phyloP scores from a whole-genome alignment of 2,888 invertebrate species.

The Eupithecia subfuscata region DNA sequence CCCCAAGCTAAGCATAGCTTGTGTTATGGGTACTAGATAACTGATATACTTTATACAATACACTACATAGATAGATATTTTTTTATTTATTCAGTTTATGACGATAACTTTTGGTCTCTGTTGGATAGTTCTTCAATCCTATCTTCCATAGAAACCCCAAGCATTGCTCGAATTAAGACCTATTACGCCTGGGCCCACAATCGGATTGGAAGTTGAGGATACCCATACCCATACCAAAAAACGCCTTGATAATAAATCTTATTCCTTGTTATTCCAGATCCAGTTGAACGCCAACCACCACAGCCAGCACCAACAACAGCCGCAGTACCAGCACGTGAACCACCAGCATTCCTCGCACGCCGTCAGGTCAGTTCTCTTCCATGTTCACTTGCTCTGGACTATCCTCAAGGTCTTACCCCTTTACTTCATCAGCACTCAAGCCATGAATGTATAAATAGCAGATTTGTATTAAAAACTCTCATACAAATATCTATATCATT shows the following conservation, averaged over 20 bases:
- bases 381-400: neutral
- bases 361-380: slow-evolving; percentile 58
- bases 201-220: too few species aligned
- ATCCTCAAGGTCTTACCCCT: neutral
- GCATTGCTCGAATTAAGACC: too few species aligned
- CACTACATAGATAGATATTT: too few species aligned
- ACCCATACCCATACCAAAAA: too few species aligned
- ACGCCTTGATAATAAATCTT: neutral
- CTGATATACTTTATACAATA: too few species aligned
- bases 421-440: neutral
- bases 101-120: too few species aligned
- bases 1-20: too few species aligned
- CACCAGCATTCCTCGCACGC: slow-evolving; percentile 75
- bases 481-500: neutral
- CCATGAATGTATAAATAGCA: neutral
- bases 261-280: slow-evolving; percentile 15
- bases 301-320: slow-evolving; percentile 69
- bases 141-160: too few species aligned
- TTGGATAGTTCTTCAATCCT: too few species aligned
- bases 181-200: too few species aligned
- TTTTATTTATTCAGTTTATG: too few species aligned
- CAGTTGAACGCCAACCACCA: slow-evolving; percentile 77
- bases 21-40: too few species aligned
- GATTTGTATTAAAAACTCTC: neutral
- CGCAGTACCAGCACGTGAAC: slow-evolving; percentile 72